Conservation (phyloP, 2,888 invertebrate species). For the Cantharis rustica region DNA sequence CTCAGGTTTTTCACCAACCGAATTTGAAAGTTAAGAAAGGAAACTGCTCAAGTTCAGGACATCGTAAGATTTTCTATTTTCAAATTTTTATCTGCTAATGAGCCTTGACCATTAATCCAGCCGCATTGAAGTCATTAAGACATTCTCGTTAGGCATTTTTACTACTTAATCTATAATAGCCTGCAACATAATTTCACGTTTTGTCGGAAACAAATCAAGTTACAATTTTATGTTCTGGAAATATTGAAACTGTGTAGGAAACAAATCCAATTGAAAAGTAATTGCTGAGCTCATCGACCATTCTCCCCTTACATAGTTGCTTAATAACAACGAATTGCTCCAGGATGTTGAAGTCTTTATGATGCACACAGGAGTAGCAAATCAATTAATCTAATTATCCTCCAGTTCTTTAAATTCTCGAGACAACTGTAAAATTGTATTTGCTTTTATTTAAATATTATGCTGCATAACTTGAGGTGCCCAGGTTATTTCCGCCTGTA, state of each 20-base stretch:
- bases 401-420: neutral
- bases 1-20: neutral
- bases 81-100: neutral
- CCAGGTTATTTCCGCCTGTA: no score
- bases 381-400: neutral
- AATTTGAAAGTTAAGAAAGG: neutral
- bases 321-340: neutral
- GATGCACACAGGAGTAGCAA: neutral
- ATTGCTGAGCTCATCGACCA: neutral
- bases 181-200: neutral
- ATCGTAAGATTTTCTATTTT: neutral
- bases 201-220: neutral
- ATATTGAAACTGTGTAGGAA: neutral
- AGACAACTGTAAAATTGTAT: neutral
- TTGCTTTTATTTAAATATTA: no score
- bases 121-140: neutral
- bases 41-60: neutral
- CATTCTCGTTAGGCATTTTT: neutral
- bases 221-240: neutral
- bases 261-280: neutral
- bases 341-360: neutral
- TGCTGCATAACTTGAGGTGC: no score
- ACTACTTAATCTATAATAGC: neutral
- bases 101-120: neutral
- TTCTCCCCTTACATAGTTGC: neutral